Percentiles rank a stretch among this genome's conserved stretches.
phyloP scores from a whole-genome alignment of 2,888 invertebrate genomes.

The Drepanosiphum platanoidis region DNA sequence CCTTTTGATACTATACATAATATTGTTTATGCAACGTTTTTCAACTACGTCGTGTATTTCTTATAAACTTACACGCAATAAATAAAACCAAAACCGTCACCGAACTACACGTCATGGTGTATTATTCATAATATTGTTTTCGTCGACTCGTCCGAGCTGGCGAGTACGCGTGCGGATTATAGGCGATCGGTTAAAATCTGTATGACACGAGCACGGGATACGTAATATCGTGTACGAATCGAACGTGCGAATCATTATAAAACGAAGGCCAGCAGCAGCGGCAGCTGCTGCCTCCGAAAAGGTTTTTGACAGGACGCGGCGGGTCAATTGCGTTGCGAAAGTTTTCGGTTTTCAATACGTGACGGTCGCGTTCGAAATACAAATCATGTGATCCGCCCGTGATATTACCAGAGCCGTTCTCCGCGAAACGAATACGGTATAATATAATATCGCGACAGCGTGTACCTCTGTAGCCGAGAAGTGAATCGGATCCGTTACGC shows the following conservation, averaged over 20 bases:
- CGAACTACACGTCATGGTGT: too few relatives aligned
- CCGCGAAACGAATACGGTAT: neutral
- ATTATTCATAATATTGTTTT: too few relatives aligned
- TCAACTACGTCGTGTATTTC: too few relatives aligned
- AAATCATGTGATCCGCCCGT: constrained; percentile 19
- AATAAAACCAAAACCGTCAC: too few relatives aligned
- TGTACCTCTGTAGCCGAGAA: neutral
- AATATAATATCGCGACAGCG: neutral
- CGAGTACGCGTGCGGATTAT: too few relatives aligned
- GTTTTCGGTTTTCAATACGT: constrained; percentile 20
- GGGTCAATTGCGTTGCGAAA: neutral
- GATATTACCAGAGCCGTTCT: neutral
- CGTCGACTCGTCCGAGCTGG: too few relatives aligned
- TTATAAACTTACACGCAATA: too few relatives aligned
- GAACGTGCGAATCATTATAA: too few relatives aligned
- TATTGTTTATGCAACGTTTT: too few relatives aligned
- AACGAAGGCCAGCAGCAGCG: too few relatives aligned
- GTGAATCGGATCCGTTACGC: neutral
- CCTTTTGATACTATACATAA: too few relatives aligned
- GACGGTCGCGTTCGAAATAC: neutral
- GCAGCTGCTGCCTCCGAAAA: too few relatives aligned
- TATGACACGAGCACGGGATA: neutral
- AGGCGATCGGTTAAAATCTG: neutral
- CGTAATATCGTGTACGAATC: neutral
- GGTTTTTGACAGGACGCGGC: neutral